Conservation (phyloP, 2,888 invertebrate genomes). For the Ptychoptera albimana region DNA sequence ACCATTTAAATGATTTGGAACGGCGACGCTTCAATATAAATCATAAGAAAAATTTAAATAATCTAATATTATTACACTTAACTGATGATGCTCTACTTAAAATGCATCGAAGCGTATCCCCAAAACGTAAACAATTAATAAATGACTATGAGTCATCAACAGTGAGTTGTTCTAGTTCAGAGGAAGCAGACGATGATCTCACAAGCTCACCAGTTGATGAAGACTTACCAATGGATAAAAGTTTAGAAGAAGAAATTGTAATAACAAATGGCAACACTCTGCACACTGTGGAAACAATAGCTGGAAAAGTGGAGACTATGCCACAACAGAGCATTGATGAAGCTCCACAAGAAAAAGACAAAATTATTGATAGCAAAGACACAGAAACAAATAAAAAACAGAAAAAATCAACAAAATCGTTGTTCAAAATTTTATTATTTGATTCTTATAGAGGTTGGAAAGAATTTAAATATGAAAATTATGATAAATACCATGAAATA, state of each 20-base stretch:
- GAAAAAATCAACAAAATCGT: slow-evolving; percentile 21
- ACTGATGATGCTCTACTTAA: background rate
- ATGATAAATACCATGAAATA: slow-evolving; percentile 37
- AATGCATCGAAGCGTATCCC: slow-evolving; percentile 2
- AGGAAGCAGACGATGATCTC: slow-evolving; percentile 1
- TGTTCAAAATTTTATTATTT: slow-evolving; percentile 29
- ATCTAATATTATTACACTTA: background rate
- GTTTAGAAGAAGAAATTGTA: background rate
- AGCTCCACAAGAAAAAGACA: slow-evolving; percentile 26
- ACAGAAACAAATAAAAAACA: slow-evolving; percentile 16
- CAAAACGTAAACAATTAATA: slow-evolving; percentile 3
- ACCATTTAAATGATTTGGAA: slow-evolving; percentile 26
- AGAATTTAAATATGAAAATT: slow-evolving; percentile 40
- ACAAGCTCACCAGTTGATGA: background rate
- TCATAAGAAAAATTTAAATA: background rate
- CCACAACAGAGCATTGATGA: slow-evolving; percentile 12
- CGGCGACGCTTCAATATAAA: slow-evolving; percentile 14
- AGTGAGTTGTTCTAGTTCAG: slow-evolving; percentile 15
- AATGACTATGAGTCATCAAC: slow-evolving; percentile 26
- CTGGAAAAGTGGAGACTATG: slow-evolving; percentile 5
- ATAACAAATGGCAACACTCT: background rate
- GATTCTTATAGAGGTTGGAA: slow-evolving; percentile 37
- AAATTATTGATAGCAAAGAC: slow-evolving; percentile 20
- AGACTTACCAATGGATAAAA: background rate
- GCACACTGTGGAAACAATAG: background rate